phyloP scores from a whole-genome alignment of 1,140 invertebrate genomes.

The Solen grandis region DNA sequence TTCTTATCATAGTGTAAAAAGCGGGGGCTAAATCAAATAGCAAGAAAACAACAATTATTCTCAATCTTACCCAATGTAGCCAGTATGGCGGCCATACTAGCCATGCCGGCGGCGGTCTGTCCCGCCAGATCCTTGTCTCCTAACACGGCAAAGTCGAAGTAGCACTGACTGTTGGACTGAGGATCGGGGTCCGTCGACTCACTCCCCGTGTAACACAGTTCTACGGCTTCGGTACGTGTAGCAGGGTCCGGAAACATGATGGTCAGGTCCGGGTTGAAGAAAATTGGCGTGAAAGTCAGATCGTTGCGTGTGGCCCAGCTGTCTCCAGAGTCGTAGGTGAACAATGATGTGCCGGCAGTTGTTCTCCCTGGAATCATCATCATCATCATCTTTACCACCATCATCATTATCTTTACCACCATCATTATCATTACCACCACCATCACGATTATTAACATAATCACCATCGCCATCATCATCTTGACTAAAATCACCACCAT shows the following conservation, averaged over 20 bases:
- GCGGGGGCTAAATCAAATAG: too few relatives aligned
- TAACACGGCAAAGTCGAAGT: conserved; percentile 63
- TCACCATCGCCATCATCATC: too few relatives aligned
- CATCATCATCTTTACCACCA: too few relatives aligned
- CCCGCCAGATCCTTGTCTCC: conserved; percentile 47
- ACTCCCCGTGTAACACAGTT: conserved; percentile 47
- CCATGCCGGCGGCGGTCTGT: conserved; percentile 16
- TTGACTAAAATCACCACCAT: too few relatives aligned
- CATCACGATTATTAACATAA: too few relatives aligned
- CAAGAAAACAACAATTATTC: too few relatives aligned
- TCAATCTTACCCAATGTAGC: too few relatives aligned
- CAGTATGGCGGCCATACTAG: too few relatives aligned
- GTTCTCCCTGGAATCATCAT: conserved; percentile 42
- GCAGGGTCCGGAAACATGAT: conserved; percentile 60
- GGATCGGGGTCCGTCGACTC: conserved; percentile 59
- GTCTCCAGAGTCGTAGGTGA: conserved; percentile 40
- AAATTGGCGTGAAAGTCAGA: conserved; percentile 49
- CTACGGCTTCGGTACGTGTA: conserved; percentile 30
- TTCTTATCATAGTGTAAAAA: too few relatives aligned
- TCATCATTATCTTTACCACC: too few relatives aligned
- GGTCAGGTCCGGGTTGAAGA: conserved; percentile 63
- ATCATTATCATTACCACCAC: too few relatives aligned
- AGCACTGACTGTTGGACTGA: conserved; percentile 54
- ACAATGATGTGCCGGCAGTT: conserved; percentile 15
- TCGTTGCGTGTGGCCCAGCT: conserved; percentile 43